A percentile compares a stretch with the other conserved stretches of the same genome.
These are phyloP conservation scores for Dyspetes luteomarginatus DNA, from an alignment of 2,888 invertebrate species.

Conservation along the genomic window DNA sequence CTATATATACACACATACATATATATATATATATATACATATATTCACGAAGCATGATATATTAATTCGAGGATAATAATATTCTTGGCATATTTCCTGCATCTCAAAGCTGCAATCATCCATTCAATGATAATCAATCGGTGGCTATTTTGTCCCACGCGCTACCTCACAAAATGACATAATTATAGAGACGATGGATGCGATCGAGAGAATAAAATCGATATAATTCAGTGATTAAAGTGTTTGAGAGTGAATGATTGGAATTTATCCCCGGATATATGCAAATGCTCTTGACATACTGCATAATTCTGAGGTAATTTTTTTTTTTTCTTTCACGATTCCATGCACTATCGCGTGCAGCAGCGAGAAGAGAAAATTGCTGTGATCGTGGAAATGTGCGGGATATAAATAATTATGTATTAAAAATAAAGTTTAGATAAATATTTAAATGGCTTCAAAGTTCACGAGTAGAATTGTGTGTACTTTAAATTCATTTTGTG, in stretches of 20 bases:
- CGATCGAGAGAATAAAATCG: not conserved
- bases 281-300: not conserved
- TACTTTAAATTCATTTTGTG: too few species aligned
- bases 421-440: too few species aligned
- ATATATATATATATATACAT: too few species aligned
- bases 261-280: not conserved
- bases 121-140: conserved; percentile 9
- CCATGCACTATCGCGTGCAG: not conserved
- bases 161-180: not conserved
- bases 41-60: too few species aligned
- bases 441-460: too few species aligned
- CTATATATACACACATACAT: not conserved
- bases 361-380: not conserved
- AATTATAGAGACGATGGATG: conserved; percentile 6
- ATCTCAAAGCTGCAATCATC: not conserved
- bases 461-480: too few species aligned
- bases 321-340: not conserved
- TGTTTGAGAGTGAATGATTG: not conserved
- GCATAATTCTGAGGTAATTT: not conserved
- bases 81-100: too few species aligned
- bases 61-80: too few species aligned
- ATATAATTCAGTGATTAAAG: not conserved
- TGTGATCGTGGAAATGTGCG: not conserved
- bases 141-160: conserved; percentile 4
- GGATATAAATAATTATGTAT: not conserved